Evolutionary conservation across 2,797 vertebrate genomes (phyloP), one percentile per base, ranked within the genome.

Genomic region (Phylloscopus collybita): DNA sequence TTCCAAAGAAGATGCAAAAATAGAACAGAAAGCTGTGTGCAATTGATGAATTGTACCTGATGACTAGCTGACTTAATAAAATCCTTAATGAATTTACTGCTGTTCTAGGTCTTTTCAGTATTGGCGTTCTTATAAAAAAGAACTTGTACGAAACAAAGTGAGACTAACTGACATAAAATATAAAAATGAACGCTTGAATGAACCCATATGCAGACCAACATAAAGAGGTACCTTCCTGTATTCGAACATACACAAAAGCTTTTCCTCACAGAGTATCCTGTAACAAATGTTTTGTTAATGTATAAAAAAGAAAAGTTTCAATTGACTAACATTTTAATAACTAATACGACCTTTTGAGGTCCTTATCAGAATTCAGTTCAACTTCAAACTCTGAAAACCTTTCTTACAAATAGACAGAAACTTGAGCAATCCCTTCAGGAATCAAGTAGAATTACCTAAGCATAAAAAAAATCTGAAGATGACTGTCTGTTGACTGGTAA

Each of bases 1-100:
- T 98, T 96, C 85, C 60, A 96, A 74, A 97, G 98, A 98, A 97
- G 97, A 98, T 97, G 92, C 79, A 98, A 97, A 98, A 98, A 96
- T 97, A 97, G 76, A 74, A 76, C 89, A 96, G 92, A 97, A 97
- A 96, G n/a, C 36, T 74, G 62, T 91, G 49, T 72, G 79, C 69
- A 95, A 49, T 93, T 98, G 96, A 97, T 96, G 74, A 97, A 97
- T 97, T 94, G 81, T 93, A 95, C 88, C 92, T 93, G 86, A 95
- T 96, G 80, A 97, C 93, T 96, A 90, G 61, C 57, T 97, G 94
- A 97, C 97, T 97, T 98, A 97, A 97, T 97, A 94, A 97, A 97
- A 95, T 86, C 29, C 80, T 96, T 97, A 97, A 95, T 95, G 36
- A 96, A 92, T 91, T 87, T 90, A 81, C 86, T 76, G 76, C 40